phyloP scores from a whole-genome alignment of 2,113 vertebrate species.

The Axis porcinus region DNA sequence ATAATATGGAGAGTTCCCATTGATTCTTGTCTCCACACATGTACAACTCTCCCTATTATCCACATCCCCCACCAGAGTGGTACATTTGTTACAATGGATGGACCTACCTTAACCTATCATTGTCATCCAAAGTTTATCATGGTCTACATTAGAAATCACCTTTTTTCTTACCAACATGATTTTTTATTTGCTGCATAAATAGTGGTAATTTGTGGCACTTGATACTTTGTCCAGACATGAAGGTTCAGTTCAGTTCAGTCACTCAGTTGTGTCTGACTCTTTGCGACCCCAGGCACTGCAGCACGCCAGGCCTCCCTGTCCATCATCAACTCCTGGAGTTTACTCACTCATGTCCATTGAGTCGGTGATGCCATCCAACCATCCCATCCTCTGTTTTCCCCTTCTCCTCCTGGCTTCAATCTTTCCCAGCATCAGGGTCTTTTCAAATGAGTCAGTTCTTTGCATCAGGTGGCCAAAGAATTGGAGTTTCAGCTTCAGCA shows the following conservation, averaged over 20 bases:
- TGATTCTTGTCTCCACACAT: neutral
- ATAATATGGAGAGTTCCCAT: neutral
- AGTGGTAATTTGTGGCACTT: neutral
- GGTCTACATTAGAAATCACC: neutral
- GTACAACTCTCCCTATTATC: no score
- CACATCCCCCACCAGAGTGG: neutral
- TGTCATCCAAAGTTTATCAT: neutral
- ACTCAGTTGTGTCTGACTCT: neutral
- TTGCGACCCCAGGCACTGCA: neutral
- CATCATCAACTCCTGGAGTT: neutral
- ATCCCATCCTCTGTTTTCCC: neutral
- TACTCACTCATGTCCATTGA: neutral
- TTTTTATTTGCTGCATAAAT: constrained; percentile 40
- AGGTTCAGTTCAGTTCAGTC: neutral
- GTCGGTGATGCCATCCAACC: neutral
- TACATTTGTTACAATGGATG: neutral
- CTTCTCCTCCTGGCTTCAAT: neutral
- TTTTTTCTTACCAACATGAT: neutral
- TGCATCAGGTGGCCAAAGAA: neutral
- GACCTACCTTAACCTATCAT: neutral
- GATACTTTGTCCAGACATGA: neutral
- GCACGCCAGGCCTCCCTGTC: neutral
- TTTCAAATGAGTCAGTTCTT: neutral
- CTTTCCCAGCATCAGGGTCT: neutral
- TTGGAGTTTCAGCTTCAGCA: neutral